Evolutionary conservation across 2,888 invertebrate species (phyloP).

Genomic region (Smittia sp.): DNA sequence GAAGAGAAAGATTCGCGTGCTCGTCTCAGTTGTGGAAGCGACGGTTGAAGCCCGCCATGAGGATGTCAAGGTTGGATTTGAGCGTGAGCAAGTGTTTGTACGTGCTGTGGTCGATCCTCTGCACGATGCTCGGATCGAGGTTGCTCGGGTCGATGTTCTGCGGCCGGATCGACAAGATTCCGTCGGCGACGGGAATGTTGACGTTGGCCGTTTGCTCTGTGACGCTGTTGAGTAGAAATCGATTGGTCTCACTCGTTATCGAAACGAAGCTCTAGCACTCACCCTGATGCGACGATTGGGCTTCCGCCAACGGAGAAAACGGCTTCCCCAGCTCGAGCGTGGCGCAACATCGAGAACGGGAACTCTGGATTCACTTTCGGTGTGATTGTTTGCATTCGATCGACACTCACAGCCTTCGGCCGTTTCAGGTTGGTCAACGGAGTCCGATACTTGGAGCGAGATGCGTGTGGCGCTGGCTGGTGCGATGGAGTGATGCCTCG

Average conservation of each 20-base stretch:
- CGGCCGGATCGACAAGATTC: conserved; percentile 51
- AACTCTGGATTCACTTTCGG: conserved; percentile 45
- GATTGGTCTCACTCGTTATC: background rate
- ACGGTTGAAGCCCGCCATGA: conserved; percentile 45
- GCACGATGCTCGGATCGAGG: conserved; percentile 46
- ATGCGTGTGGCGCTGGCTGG: background rate
- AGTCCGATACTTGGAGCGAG: conserved; percentile 32
- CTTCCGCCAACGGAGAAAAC: conserved; percentile 52
- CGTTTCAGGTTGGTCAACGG: background rate
- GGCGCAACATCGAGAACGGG: conserved; percentile 51
- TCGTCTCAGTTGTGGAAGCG: background rate
- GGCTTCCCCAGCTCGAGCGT: conserved; percentile 52
- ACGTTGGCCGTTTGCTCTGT: conserved; percentile 48
- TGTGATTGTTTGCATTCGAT: conserved; percentile 43
- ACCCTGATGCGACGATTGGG: conserved; percentile 52
- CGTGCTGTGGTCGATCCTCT: conserved; percentile 50
- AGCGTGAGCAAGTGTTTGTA: conserved; percentile 50
- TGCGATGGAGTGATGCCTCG: conserved; percentile 6
- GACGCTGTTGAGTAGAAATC: background rate
- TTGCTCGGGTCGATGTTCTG: conserved; percentile 45
- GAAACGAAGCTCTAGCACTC: conserved; percentile 44
- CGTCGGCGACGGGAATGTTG: conserved; percentile 51
- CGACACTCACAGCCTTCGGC: conserved; percentile 17
- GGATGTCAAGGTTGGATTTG: conserved; percentile 50
- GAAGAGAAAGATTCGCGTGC: background rate